Conservation (phyloP, 2,113 vertebrate genomes). For the Diadophis punctatus region DNA sequence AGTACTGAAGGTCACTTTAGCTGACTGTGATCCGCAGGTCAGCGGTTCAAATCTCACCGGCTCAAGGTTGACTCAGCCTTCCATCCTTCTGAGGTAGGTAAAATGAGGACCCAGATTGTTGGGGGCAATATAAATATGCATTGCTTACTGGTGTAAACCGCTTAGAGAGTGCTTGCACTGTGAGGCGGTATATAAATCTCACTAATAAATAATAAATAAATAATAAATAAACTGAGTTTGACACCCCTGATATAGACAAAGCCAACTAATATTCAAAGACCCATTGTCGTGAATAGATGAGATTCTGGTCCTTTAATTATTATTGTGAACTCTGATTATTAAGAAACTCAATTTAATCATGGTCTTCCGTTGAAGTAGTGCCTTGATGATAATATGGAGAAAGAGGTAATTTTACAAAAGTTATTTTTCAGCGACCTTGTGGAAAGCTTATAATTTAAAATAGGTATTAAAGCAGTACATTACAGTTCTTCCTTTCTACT, state of each 20-base stretch:
- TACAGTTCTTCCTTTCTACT: background rate
- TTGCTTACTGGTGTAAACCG: too few species aligned
- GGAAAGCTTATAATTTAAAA: background rate
- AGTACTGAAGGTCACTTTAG: too few species aligned
- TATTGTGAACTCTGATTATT: background rate
- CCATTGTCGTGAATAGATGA: background rate
- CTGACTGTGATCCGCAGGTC: too few species aligned
- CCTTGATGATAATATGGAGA: background rate
- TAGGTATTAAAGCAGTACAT: background rate
- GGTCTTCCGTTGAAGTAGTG: background rate
- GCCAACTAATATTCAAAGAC: background rate
- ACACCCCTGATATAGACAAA: background rate
- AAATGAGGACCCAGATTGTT: too few species aligned
- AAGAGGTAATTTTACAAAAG: background rate
- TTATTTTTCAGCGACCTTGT: background rate
- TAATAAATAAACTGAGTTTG: too few species aligned
- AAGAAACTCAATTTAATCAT: background rate
- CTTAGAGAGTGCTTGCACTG: too few species aligned
- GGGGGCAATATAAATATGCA: too few species aligned
- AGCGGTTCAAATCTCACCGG: too few species aligned
- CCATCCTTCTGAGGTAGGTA: too few species aligned
- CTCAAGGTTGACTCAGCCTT: too few species aligned
- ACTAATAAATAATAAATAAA: too few species aligned
- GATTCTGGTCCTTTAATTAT: background rate
- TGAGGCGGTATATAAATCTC: too few species aligned